phyloP scores from a whole-genome alignment of 2,797 vertebrate species.

The Anolis apletophallus region DNA sequence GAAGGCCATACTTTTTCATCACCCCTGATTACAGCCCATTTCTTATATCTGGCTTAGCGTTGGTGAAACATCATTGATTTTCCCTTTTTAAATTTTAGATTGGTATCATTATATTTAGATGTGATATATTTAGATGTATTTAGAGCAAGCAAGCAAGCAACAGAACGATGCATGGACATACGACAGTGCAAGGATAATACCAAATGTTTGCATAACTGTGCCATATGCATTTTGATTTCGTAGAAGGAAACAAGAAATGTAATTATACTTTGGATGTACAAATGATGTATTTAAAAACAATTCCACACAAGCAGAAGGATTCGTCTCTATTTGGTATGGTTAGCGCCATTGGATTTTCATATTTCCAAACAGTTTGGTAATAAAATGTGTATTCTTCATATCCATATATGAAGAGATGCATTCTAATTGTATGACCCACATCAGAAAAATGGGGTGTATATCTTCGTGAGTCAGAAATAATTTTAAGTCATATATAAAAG shows the following conservation, averaged over 20 bases:
- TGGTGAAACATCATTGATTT: background rate
- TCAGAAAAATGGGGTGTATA: background rate
- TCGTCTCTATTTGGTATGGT: background rate
- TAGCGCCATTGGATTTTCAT: background rate
- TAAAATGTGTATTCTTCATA: background rate
- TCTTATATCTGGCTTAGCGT: background rate
- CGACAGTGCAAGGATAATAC: conserved; percentile 14
- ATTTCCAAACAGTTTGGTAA: background rate
- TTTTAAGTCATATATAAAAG: background rate
- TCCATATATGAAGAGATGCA: background rate
- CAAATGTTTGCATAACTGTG: conserved; percentile 29
- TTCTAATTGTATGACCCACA: background rate
- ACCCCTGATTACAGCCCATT: background rate
- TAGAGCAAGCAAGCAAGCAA: background rate
- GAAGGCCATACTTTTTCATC: background rate
- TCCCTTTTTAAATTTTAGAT: background rate
- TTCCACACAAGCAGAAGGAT: background rate
- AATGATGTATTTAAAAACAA: conserved; percentile 25
- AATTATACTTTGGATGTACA: background rate
- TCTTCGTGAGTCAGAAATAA: background rate
- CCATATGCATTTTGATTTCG: conserved; percentile 21
- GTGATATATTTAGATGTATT: background rate
- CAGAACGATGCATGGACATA: conserved; percentile 20
- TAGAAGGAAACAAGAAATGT: conserved; percentile 4
- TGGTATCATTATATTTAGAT: background rate